Percentiles rank a stretch among this genome's conserved stretches.
phyloP scores from a whole-genome alignment of 2,113 vertebrate species.

The Sciurus niger region DNA sequence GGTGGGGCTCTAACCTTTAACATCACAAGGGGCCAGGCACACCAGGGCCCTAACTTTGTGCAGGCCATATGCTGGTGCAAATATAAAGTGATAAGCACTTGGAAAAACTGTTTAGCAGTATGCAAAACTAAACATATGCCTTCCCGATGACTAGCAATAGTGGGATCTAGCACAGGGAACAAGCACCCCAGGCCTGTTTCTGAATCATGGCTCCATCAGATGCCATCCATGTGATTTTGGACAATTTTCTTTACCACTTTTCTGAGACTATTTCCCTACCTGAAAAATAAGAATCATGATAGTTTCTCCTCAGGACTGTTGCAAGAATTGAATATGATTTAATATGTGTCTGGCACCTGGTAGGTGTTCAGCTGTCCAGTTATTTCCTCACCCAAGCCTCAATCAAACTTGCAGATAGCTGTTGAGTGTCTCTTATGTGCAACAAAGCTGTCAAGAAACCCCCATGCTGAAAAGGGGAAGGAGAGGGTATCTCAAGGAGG shows the following conservation, averaged over 20 bases:
- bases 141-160: background rate
- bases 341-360: background rate
- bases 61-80: background rate
- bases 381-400: background rate
- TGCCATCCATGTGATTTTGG: background rate
- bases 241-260: background rate
- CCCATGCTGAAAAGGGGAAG: constrained; percentile 10
- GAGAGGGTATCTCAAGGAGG: background rate
- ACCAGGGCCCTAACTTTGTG: background rate
- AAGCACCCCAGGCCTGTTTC: background rate
- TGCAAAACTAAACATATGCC: background rate
- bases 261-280: background rate
- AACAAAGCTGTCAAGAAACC: background rate
- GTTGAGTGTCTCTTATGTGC: background rate
- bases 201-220: background rate
- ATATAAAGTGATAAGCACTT: background rate
- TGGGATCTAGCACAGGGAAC: background rate
- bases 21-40: background rate
- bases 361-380: background rate
- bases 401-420: background rate
- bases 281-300: background rate
- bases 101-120: background rate
- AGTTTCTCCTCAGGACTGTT: background rate
- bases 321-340: background rate
- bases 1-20: background rate